Conservation (phyloP, 2,888 invertebrate species). For the Diaperis boleti region DNA sequence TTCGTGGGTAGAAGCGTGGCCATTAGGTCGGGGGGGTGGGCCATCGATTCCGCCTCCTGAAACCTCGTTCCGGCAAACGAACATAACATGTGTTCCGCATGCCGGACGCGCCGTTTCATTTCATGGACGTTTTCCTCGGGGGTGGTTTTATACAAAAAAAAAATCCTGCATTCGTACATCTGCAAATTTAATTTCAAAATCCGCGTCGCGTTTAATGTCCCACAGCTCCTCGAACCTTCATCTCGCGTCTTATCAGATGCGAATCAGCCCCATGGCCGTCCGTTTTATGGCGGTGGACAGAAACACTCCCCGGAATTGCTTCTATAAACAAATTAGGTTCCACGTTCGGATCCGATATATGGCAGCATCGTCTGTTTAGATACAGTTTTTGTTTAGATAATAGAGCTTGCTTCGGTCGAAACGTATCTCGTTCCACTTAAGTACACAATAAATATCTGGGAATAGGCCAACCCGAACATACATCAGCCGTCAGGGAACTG, state of each 20-base stretch:
- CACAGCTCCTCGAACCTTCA: not conserved
- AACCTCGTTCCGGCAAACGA: conserved; percentile 46
- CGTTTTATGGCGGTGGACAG: conserved; percentile 46
- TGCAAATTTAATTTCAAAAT: too few species aligned
- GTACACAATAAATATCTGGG: conserved; percentile 66
- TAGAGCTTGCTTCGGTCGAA: conserved; percentile 54
- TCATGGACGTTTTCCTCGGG: conserved; percentile 56
- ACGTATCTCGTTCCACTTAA: conserved; percentile 64
- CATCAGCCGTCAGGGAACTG: conserved; percentile 60
- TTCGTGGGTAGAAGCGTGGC: conserved; percentile 60
- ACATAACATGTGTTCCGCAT: conserved; percentile 60
- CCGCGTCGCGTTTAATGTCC: not conserved
- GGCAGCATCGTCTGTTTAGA: conserved; percentile 48
- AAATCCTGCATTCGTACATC: not conserved
- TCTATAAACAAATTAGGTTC: conserved; percentile 50
- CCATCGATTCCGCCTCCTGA: conserved; percentile 50
- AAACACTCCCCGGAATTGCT: conserved; percentile 48
- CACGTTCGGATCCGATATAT: conserved; percentile 42
- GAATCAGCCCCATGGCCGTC: conserved; percentile 37
- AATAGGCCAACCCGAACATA: conserved; percentile 63
- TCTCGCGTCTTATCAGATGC: conserved; percentile 41
- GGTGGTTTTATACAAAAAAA: too few species aligned
- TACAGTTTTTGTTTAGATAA: conserved; percentile 58
- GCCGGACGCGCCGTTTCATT: conserved; percentile 59
- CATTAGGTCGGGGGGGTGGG: conserved; percentile 58